Evolutionary conservation across 2,888 invertebrate genomes (phyloP).

Genomic region (Frankliniella fusca): DNA sequence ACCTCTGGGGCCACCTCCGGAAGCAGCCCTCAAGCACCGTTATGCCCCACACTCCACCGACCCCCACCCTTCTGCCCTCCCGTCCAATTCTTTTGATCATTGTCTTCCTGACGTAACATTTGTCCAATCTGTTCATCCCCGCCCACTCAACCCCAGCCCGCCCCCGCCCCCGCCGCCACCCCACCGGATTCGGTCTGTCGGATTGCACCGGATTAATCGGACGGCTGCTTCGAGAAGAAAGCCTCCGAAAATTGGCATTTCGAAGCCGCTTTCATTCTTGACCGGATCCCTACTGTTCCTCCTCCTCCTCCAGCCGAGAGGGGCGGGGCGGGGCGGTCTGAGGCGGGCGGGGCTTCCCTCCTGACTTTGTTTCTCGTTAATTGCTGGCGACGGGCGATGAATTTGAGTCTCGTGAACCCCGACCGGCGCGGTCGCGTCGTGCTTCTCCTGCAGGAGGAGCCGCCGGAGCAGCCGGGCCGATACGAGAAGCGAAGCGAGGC

Average conservation of each 20-base stretch:
- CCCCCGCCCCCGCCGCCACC: too few relatives aligned
- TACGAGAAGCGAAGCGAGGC: too few relatives aligned
- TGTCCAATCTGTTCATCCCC: not conserved
- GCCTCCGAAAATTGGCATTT: constrained; percentile 26
- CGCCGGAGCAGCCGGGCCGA: not conserved
- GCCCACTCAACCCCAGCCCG: too few relatives aligned
- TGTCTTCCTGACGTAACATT: constrained; percentile 13
- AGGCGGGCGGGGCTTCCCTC: not conserved
- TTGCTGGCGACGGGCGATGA: constrained; percentile 12
- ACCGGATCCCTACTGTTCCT: not conserved
- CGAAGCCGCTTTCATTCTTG: constrained; percentile 2
- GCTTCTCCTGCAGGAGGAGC: not conserved
- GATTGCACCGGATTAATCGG: constrained; percentile 22
- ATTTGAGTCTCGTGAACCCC: not conserved
- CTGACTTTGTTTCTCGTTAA: not conserved
- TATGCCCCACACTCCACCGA: not conserved
- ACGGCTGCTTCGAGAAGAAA: constrained; percentile 1
- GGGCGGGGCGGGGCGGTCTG: too few relatives aligned
- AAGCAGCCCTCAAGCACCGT: too few relatives aligned
- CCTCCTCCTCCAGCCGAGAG: too few relatives aligned
- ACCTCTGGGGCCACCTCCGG: too few relatives aligned
- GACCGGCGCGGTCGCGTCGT: not conserved
- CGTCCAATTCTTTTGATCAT: constrained; percentile 4
- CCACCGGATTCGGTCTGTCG: not conserved
- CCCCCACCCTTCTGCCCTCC: not conserved